Conservation (phyloP, 2,113 vertebrate genomes). For the Pycnonotus jocosus region DNA sequence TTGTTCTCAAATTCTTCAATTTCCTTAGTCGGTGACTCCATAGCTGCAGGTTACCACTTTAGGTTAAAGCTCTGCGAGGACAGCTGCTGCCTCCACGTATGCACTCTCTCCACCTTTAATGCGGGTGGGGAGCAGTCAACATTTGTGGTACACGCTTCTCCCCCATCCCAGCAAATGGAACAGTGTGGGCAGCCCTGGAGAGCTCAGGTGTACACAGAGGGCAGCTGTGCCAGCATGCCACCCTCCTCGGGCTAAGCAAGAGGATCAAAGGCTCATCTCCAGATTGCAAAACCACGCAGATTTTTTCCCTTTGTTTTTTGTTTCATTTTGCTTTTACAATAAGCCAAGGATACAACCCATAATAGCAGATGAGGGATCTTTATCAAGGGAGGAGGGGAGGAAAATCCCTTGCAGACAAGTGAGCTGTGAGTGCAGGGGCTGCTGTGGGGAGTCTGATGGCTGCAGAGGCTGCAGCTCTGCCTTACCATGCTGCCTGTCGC, state of each 20-base stretch:
- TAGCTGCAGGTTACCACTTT: conserved; percentile 66
- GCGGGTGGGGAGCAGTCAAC: not conserved
- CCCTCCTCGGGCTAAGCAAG: not conserved
- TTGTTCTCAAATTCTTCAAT: conserved; percentile 99
- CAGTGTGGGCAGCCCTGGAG: not conserved
- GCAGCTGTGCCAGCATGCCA: conserved; percentile 8
- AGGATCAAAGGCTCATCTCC: not conserved
- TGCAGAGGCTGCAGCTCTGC: not conserved
- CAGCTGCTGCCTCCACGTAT: not conserved
- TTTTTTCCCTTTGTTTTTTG: not conserved
- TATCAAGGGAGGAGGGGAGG: not conserved
- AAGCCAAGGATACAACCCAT: not conserved
- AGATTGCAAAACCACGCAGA: not conserved
- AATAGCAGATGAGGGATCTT: conserved; percentile 40
- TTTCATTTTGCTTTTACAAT: not conserved
- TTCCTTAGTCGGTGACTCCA: conserved; percentile 98
- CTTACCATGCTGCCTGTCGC: fast-evolving
- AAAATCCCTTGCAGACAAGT: conserved; percentile 12
- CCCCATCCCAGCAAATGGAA: not conserved
- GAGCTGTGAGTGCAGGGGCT: not conserved
- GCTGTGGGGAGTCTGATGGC: not conserved
- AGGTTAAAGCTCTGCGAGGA: conserved; percentile 22
- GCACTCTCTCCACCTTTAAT: conserved; percentile 29
- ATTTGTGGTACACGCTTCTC: not conserved
- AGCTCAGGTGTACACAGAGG: not conserved